Conservation (phyloP, 2,888 invertebrate genomes). For the Platycheirus albimanus region DNA sequence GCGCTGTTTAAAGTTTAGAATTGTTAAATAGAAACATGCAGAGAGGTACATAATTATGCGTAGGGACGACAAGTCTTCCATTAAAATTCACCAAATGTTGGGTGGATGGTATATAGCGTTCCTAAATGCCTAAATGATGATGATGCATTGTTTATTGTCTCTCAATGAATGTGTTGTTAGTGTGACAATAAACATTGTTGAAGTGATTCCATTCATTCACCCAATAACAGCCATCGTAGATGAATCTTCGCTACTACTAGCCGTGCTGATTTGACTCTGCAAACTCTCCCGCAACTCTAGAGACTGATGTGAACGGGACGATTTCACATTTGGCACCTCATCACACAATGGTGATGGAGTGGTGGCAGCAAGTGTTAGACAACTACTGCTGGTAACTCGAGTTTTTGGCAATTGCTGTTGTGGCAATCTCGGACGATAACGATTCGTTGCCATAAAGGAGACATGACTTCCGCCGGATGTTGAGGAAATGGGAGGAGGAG, state of each 20-base stretch:
- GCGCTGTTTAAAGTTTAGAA: not conserved
- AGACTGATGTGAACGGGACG: conserved; percentile 69
- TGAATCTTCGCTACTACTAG: conserved; percentile 60
- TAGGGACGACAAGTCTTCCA: conserved; percentile 16
- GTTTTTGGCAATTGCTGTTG: conserved; percentile 54
- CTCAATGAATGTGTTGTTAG: conserved; percentile 36
- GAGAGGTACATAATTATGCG: not conserved
- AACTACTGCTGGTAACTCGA: conserved; percentile 60
- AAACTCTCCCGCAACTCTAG: conserved; percentile 63
- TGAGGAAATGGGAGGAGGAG: conserved; percentile 74
- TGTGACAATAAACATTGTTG: conserved; percentile 33
- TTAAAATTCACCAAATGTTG: not conserved
- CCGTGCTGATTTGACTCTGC: conserved; percentile 60
- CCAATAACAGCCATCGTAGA: conserved; percentile 62
- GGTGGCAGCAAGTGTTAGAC: conserved; percentile 68
- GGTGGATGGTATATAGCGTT: not conserved
- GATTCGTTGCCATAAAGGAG: conserved; percentile 75
- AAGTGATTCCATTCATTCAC: conserved; percentile 14
- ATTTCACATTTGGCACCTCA: conserved; percentile 57
- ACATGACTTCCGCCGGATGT: conserved; percentile 75
- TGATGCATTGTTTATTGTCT: conserved; percentile 56
- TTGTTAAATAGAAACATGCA: conserved; percentile 2
- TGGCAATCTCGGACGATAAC: conserved; percentile 55
- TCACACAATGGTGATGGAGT: conserved; percentile 76
- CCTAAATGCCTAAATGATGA: no score